phyloP scores from a whole-genome alignment of 2,113 vertebrate genomes.

The Nycticebus coucang region DNA sequence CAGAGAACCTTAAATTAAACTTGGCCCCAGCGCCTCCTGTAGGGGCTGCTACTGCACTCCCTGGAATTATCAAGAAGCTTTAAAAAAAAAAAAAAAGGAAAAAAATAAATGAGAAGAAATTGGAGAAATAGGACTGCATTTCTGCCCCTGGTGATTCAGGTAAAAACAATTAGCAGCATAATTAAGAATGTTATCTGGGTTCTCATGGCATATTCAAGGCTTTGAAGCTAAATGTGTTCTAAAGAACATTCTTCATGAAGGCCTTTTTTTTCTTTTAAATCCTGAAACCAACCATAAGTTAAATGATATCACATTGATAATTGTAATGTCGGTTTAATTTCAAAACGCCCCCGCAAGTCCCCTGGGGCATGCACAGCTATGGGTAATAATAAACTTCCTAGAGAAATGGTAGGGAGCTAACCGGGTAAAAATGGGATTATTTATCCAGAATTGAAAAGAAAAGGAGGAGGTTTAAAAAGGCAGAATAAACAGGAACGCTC shows the following conservation, averaged over 20 bases:
- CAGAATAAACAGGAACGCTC: background rate
- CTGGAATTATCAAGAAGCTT: background rate
- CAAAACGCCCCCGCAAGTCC: background rate
- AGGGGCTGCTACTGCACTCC: constrained; percentile 80
- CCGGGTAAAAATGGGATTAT: too few relatives aligned
- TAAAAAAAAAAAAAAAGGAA: background rate
- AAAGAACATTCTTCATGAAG: constrained; percentile 14
- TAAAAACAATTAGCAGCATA: constrained; percentile 75
- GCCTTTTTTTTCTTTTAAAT: background rate
- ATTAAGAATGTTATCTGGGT: constrained; percentile 69
- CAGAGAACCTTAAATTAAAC: background rate
- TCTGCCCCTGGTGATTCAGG: constrained; percentile 65
- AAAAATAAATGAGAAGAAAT: background rate
- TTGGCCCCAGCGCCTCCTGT: constrained; percentile 58
- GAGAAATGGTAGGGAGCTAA: background rate
- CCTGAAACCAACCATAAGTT: constrained; percentile 28
- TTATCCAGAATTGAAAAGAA: background rate
- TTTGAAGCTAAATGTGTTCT: constrained; percentile 45
- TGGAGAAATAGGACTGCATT: background rate
- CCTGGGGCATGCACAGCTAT: background rate
- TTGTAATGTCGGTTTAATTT: background rate
- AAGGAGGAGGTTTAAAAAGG: background rate
- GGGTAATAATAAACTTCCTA: too few relatives aligned
- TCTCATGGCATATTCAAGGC: constrained; percentile 27
- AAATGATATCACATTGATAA: constrained; percentile 1